Evolutionary conservation across 30 jellyfish, hydroid and myxozoan genomes (phyloP).

Genomic region (Mastigias papua): DNA sequence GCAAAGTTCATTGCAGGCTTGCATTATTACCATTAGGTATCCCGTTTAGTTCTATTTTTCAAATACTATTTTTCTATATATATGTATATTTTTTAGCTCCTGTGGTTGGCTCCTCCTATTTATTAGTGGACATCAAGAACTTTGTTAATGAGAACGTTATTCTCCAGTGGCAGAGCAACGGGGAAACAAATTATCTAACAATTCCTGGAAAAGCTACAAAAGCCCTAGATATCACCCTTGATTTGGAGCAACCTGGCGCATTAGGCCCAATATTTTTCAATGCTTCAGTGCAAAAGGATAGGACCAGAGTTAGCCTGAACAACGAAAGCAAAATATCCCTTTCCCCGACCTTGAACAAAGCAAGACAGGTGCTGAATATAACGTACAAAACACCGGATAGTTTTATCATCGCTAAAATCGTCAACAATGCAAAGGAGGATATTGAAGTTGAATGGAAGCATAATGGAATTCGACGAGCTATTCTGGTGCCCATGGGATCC

Average conservation of each 20-base stretch:
- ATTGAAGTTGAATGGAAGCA: slow-evolving; percentile 59
- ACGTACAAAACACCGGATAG: slow-evolving; percentile 5
- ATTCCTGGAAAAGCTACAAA: slow-evolving; percentile 14
- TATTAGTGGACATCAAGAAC: slow-evolving; percentile 36
- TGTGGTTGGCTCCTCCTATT: slow-evolving; percentile 40
- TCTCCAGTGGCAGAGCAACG: slow-evolving; percentile 59
- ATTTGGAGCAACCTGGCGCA: slow-evolving; percentile 56
- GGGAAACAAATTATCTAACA: not conserved
- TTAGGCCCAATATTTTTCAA: slow-evolving; percentile 49
- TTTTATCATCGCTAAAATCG: slow-evolving; percentile 9
- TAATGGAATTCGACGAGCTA: slow-evolving; percentile 25
- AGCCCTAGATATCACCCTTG: slow-evolving; percentile 10
- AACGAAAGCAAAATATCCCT: slow-evolving; percentile 5
- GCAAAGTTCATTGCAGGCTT: too few species aligned
- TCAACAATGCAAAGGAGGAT: slow-evolving; percentile 63
- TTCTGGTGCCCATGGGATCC: slow-evolving; percentile 39
- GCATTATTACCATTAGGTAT: too few species aligned
- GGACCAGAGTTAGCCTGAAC: slow-evolving; percentile 24
- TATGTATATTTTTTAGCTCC: slow-evolving; percentile 44
- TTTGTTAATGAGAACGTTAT: slow-evolving; percentile 19
- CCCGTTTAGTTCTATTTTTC: too few species aligned
- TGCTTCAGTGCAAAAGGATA: not conserved
- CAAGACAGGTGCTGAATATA: not conserved
- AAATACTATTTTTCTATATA: too few species aligned
- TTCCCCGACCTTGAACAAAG: slow-evolving; percentile 26